These are phyloP conservation scores for Calliopsis andreniformis DNA, from an alignment of 1,140 invertebrate genomes.

Conservation along the genomic window DNA sequence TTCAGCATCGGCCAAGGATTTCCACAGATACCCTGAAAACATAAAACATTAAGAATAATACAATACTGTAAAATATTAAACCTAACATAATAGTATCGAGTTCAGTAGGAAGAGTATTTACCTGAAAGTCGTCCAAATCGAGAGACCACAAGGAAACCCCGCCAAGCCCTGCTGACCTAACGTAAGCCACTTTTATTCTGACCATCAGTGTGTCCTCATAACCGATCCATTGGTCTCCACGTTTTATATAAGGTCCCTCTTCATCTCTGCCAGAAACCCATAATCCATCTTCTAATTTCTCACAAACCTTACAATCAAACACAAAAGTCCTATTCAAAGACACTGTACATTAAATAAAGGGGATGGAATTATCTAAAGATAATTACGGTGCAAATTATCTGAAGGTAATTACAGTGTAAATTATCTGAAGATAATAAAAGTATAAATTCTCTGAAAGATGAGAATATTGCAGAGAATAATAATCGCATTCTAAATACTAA, in stretches of 20 bases:
- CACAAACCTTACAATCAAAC: conserved; percentile 86
- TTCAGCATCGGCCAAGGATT: conserved; percentile 85
- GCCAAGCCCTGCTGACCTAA: conserved; percentile 84
- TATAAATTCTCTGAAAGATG: no score
- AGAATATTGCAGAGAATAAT: no score
- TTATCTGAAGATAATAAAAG: no score
- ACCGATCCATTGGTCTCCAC: conserved; percentile 91
- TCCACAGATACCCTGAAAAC: conserved; percentile 84
- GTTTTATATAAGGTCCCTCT: conserved; percentile 87
- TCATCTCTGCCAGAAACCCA: conserved; percentile 85
- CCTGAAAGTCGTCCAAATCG: conserved; percentile 86
- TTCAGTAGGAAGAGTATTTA: conserved; percentile 35
- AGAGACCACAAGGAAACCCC: conserved; percentile 87
- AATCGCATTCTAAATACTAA: no score
- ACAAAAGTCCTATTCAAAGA: conserved; percentile 66
- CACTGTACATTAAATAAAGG: no score
- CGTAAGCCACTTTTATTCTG: conserved; percentile 86
- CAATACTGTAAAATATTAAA: neutral
- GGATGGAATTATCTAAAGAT: no score
- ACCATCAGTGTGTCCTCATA: conserved; percentile 89
- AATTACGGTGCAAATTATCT: no score
- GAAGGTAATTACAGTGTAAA: no score
- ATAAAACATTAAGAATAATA: neutral
- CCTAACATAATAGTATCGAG: neutral
- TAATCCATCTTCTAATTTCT: conserved; percentile 83